phyloP scores from a whole-genome alignment of 2,113 vertebrate genomes.

The Daubentonia madagascariensis region DNA sequence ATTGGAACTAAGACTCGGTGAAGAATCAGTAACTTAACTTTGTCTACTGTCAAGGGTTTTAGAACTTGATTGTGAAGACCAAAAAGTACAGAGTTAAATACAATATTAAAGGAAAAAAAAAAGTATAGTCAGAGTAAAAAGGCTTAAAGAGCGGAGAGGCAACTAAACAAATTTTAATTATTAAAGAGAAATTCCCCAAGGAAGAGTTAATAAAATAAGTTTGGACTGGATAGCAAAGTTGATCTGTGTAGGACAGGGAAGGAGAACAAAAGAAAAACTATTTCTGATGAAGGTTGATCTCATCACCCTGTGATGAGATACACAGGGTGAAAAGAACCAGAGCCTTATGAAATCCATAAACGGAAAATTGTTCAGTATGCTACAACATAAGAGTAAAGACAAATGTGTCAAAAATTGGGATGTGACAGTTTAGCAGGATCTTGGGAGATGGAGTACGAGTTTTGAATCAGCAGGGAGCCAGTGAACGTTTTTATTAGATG shows the following conservation, averaged over 20 bases:
- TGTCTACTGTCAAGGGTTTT: background rate
- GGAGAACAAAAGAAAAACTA: background rate
- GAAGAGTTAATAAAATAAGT: background rate
- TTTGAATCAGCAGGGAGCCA: background rate
- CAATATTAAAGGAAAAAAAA: background rate
- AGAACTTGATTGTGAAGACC: background rate
- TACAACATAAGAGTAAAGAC: background rate
- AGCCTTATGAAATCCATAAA: background rate
- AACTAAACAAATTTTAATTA: background rate
- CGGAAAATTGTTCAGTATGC: background rate
- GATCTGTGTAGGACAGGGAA: background rate
- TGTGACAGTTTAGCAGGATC: background rate
- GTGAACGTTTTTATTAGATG: conserved; percentile 22
- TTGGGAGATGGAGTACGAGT: background rate
- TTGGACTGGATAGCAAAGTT: background rate
- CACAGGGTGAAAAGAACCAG: background rate
- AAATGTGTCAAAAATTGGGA: background rate
- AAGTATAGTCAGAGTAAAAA: background rate
- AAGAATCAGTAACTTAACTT: background rate
- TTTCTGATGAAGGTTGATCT: background rate
- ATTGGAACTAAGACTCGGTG: background rate
- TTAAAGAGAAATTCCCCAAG: background rate
- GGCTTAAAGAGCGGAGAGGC: fast-evolving
- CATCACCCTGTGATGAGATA: no score
- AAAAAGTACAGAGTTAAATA: background rate